Evolutionary conservation across 2,797 vertebrate species (phyloP).

Genomic region (Syngnathus acus): DNA sequence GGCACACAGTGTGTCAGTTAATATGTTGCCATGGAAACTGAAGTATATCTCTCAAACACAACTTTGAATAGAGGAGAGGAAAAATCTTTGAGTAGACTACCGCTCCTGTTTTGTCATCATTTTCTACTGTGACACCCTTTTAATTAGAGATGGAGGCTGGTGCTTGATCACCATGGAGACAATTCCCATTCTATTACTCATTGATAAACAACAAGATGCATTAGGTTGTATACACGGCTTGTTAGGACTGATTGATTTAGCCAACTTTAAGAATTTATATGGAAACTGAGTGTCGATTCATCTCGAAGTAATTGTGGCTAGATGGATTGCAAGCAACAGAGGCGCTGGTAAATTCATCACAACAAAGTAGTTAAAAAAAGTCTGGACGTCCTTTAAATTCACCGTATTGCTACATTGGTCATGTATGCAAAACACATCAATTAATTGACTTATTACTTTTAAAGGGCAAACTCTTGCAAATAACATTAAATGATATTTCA

Average conservation of each 20-base stretch:
- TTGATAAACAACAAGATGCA: background rate
- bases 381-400: too few species aligned
- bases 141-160: constrained; percentile 24
- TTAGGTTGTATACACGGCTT: background rate
- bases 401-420: too few species aligned
- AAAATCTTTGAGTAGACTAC: constrained; percentile 50
- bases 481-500: background rate
- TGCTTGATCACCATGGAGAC: constrained; percentile 16
- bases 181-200: background rate
- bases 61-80: constrained; percentile 50
- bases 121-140: constrained; percentile 25
- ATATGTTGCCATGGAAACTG: constrained; percentile 60
- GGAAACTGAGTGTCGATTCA: background rate
- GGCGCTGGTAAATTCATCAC: background rate
- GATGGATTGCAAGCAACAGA: background rate
- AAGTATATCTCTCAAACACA: constrained; percentile 32
- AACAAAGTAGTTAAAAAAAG: background rate
- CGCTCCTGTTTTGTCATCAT: constrained; percentile 35
- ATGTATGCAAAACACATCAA: background rate
- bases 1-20: constrained; percentile 38
- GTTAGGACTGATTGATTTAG: background rate
- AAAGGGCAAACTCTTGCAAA: background rate
- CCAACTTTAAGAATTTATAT: background rate
- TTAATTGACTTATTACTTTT: background rate
- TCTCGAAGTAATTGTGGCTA: background rate